These are phyloP conservation scores for Erythrocercus mccallii DNA, from an alignment of 2,113 vertebrate species.

Conservation along the genomic window DNA sequence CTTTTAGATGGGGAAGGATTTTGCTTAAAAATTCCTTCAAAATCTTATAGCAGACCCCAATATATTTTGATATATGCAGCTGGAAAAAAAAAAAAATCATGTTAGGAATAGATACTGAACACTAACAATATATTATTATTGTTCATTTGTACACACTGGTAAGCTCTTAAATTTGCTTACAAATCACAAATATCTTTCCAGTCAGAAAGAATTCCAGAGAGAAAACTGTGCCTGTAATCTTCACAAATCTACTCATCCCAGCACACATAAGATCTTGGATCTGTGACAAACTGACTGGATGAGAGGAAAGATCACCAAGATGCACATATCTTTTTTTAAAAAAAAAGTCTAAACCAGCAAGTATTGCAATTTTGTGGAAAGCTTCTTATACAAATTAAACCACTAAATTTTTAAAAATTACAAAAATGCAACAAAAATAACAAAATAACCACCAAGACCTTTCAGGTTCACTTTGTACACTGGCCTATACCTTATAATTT, in stretches of 20 bases:
- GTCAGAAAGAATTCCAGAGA: neutral
- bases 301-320: neutral
- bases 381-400: neutral
- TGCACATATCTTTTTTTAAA: no score
- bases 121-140: neutral
- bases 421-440: neutral
- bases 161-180: neutral
- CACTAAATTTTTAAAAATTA: rapidly evolving
- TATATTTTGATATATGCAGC: neutral
- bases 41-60: neutral
- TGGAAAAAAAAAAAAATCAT: neutral
- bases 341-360: neutral
- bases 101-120: neutral
- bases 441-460: neutral
- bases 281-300: neutral
- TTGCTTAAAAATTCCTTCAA: neutral
- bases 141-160: neutral
- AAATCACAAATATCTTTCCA: neutral
- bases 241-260: neutral
- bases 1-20: neutral
- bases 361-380: neutral
- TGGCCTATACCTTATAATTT: neutral
- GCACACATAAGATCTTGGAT: neutral
- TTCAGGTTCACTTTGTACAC: neutral
- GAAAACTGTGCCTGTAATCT: neutral